A percentile compares a stretch with the other conserved stretches of the same genome.
Conservation (phyloP, 2,113 vertebrate genomes). For the Bos indicus region DNA sequence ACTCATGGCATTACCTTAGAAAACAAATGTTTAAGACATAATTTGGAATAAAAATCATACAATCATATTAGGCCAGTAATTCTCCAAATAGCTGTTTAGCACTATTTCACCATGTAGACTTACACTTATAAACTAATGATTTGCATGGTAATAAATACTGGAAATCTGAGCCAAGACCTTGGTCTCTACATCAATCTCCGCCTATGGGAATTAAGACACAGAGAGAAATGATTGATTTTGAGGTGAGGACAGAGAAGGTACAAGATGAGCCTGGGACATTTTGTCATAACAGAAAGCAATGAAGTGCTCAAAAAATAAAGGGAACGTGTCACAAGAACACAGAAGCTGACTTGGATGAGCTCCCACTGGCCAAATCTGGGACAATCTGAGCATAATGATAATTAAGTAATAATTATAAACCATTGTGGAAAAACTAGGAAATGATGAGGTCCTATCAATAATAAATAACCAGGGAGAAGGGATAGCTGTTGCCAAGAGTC, state of each 20-base stretch:
- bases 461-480: not conserved
- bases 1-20: not conserved
- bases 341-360: not conserved
- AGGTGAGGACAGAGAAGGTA: not conserved
- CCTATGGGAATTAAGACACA: not conserved
- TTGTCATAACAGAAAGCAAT: not conserved
- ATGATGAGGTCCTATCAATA: not conserved
- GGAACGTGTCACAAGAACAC: not conserved
- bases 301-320: not conserved
- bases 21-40: not conserved
- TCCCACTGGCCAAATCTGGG: not conserved
- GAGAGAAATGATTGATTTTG: not conserved
- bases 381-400: not conserved
- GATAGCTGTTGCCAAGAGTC: not conserved
- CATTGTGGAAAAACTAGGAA: not conserved
- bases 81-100: not conserved
- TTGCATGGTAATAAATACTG: not conserved
- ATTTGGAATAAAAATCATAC: not conserved
- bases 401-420: constrained; percentile 16
- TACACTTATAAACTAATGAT: not conserved
- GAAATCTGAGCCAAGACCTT: not conserved
- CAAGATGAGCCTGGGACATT: not conserved
- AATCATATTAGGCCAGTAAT: not conserved
- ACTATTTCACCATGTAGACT: not conserved
- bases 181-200: not conserved